Conservation (phyloP, 2,113 vertebrate genomes). For the Anhinga rufa region DNA sequence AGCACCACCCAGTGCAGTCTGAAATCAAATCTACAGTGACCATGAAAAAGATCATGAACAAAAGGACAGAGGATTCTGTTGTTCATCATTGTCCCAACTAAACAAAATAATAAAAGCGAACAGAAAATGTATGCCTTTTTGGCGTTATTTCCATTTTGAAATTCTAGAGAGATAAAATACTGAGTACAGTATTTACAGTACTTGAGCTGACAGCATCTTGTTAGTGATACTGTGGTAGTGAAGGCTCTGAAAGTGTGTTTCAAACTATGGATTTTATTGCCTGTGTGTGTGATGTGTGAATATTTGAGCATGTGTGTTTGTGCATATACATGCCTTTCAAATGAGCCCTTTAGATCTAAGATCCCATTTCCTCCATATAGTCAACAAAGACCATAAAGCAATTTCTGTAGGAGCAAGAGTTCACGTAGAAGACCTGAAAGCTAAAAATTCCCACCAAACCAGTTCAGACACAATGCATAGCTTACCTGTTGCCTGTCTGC, state of each 20-base stretch:
- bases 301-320: conserved; percentile 15
- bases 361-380: conserved; percentile 49
- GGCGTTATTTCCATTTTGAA: not conserved
- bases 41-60: not conserved
- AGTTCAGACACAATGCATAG: conserved; percentile 49
- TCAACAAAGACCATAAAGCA: conserved; percentile 56
- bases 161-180: not conserved
- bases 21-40: not conserved
- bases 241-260: not conserved
- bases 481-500: conserved; percentile 33
- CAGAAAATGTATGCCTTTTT: not conserved
- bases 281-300: conserved; percentile 15
- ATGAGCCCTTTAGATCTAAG: conserved; percentile 32
- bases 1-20: not conserved
- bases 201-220: not conserved
- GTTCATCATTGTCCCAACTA: not conserved
- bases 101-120: not conserved
- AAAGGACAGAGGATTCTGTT: not conserved
- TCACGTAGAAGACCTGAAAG: conserved; percentile 39
- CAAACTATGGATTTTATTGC: conserved; percentile 4
- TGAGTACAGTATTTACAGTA: not conserved
- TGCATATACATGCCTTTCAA: conserved; percentile 41
- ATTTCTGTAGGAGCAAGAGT: conserved; percentile 57
- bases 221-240: not conserved
- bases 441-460: conserved; percentile 51